Conservation (phyloP, 2,113 vertebrate genomes). For the Apeltes quadracus region DNA sequence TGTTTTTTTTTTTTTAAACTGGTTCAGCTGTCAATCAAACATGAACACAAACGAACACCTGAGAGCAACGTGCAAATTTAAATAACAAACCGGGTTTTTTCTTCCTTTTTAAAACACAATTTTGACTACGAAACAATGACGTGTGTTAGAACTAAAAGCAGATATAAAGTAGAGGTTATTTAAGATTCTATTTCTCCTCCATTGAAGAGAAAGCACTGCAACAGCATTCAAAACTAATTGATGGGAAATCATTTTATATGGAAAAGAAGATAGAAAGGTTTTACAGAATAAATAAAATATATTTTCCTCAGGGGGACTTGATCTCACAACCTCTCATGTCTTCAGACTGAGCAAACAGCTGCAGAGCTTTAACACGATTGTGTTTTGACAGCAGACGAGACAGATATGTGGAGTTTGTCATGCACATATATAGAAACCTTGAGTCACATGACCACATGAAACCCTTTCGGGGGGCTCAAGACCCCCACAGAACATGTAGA, state of each 20-base stretch:
- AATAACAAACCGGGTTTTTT: too few species aligned
- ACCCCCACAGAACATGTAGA: conserved; percentile 17
- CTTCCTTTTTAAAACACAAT: too few species aligned
- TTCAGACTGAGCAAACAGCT: not conserved
- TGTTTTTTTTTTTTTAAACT: too few species aligned
- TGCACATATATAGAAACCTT: conserved; percentile 8
- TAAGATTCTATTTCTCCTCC: too few species aligned
- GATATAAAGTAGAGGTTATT: too few species aligned
- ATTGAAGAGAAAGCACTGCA: not conserved
- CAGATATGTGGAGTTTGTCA: conserved; percentile 1
- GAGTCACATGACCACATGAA: conserved; percentile 41
- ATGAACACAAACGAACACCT: too few species aligned
- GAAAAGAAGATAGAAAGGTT: not conserved
- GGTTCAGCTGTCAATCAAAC: too few species aligned
- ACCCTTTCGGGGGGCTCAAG: conserved; percentile 19
- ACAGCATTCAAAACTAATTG: not conserved
- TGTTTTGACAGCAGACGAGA: conserved; percentile 37
- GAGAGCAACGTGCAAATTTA: too few species aligned
- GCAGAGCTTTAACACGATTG: not conserved
- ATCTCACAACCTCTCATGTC: not conserved
- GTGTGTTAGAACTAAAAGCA: too few species aligned
- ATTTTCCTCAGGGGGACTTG: not conserved
- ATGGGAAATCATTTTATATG: not conserved
- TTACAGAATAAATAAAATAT: not conserved
- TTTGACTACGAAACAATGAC: too few species aligned